Evolutionary conservation across 2,797 vertebrate species (phyloP).

Genomic region (Chelmon rostratus): DNA sequence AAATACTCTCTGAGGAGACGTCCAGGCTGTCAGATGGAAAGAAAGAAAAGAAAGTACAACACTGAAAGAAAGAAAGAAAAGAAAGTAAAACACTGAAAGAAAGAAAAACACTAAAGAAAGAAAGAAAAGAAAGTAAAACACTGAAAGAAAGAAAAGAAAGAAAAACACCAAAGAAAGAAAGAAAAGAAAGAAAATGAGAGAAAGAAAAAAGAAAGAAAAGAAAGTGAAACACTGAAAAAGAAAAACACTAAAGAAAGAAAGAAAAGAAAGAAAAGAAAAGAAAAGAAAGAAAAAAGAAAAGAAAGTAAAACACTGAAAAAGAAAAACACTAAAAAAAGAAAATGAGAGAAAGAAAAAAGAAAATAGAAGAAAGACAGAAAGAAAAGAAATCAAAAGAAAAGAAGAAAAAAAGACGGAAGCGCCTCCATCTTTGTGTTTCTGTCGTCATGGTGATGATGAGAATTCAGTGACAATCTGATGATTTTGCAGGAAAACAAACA

Average conservation of each 20-base stretch:
- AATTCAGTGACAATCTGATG: background rate
- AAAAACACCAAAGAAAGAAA: no score
- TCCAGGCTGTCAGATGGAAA: background rate
- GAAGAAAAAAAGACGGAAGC: background rate
- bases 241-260: no score
- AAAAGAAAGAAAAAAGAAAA: background rate
- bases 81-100: background rate
- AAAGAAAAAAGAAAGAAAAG: no score
- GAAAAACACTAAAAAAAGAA: background rate
- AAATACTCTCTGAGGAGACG: background rate
- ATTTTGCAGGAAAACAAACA: background rate
- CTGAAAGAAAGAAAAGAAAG: no score
- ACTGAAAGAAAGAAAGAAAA: background rate
- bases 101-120: background rate
- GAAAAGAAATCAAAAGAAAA: background rate
- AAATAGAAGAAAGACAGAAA: no score
- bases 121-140: background rate
- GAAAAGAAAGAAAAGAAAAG: no score
- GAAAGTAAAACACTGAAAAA: background rate
- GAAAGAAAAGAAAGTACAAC: no score
- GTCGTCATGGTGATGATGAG: background rate
- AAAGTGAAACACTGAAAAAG: no score
- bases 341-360: no score
- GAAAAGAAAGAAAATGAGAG: no score
- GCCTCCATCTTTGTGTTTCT: background rate